A percentile compares a stretch with the other conserved stretches of the same genome.
Evolutionary conservation across 2,113 vertebrate species (phyloP).

Genomic region (Notechis scutatus): DNA sequence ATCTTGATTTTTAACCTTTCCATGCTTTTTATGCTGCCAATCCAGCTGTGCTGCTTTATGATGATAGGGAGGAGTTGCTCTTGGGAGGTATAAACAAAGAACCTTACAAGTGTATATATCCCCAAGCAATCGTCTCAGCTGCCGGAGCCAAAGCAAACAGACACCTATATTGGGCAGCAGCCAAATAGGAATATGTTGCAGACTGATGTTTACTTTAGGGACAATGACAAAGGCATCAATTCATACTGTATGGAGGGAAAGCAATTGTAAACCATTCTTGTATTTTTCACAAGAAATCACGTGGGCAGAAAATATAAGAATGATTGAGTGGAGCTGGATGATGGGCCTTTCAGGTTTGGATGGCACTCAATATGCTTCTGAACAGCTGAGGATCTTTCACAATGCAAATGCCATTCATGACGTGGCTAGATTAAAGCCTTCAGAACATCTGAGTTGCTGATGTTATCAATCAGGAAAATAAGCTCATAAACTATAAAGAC

Average conservation of each 20-base stretch:
- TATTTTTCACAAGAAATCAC: not conserved
- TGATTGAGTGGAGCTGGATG: not conserved
- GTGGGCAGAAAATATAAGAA: not conserved
- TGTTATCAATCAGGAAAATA: not conserved
- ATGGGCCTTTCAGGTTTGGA: not conserved
- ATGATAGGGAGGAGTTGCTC: not conserved
- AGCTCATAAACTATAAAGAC: not conserved
- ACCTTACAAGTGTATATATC: not conserved
- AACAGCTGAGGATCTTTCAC: not conserved
- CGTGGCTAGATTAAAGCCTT: not conserved
- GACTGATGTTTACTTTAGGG: not conserved
- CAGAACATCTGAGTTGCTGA: not conserved
- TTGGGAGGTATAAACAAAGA: not conserved
- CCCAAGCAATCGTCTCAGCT: not conserved
- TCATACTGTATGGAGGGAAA: not conserved
- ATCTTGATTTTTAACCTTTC: not conserved
- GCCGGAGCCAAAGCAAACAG: not conserved
- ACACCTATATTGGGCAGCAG: not conserved
- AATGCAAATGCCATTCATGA: not conserved
- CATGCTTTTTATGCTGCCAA: not conserved
- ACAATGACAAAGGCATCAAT: not conserved
- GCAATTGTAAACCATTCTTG: not conserved
- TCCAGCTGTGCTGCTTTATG: not conserved
- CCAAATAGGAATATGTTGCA: not conserved
- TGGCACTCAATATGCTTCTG: not conserved